These are phyloP conservation scores for Acanthacorydalis orientalis DNA, from an alignment of 2,888 invertebrate species.

Conservation along the genomic window DNA sequence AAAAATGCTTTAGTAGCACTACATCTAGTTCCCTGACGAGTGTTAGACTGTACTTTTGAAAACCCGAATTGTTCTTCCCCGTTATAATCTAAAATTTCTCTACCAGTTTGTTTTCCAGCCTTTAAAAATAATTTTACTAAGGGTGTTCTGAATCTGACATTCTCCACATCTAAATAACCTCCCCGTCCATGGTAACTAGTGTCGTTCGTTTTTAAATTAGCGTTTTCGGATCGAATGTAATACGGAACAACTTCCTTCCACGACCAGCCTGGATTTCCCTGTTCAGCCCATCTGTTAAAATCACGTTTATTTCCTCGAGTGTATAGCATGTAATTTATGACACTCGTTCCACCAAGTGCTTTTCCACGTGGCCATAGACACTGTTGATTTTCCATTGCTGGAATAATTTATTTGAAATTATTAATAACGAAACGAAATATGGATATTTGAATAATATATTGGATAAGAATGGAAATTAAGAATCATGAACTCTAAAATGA, in stretches of 20 bases:
- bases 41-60: slow-evolving; percentile 45
- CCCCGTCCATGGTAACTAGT: slow-evolving; percentile 23
- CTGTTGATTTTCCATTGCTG: slow-evolving; percentile 19
- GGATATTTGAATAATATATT: too few relatives aligned
- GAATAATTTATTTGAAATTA: not conserved
- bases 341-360: slow-evolving; percentile 33
- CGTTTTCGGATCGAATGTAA: slow-evolving; percentile 23
- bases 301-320: slow-evolving; percentile 43
- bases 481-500: too few relatives aligned
- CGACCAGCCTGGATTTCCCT: slow-evolving; percentile 38
- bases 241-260: slow-evolving; percentile 28
- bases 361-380: slow-evolving; percentile 36
- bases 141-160: slow-evolving; percentile 27
- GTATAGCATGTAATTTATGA: slow-evolving; percentile 34
- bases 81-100: slow-evolving; percentile 52
- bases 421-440: too few relatives aligned
- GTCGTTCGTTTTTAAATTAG: slow-evolving; percentile 19
- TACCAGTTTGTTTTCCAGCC: slow-evolving; percentile 47
- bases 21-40: slow-evolving; percentile 39
- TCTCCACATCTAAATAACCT: slow-evolving; percentile 26
- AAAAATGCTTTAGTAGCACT: slow-evolving; percentile 50
- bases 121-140: slow-evolving; percentile 36
- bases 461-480: too few relatives aligned
- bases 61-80: slow-evolving; percentile 44
- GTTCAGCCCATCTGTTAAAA: slow-evolving; percentile 48